These are phyloP conservation scores for Prionailurus bengalensis DNA, from an alignment of 2,113 vertebrate species.

Conservation along the genomic window DNA sequence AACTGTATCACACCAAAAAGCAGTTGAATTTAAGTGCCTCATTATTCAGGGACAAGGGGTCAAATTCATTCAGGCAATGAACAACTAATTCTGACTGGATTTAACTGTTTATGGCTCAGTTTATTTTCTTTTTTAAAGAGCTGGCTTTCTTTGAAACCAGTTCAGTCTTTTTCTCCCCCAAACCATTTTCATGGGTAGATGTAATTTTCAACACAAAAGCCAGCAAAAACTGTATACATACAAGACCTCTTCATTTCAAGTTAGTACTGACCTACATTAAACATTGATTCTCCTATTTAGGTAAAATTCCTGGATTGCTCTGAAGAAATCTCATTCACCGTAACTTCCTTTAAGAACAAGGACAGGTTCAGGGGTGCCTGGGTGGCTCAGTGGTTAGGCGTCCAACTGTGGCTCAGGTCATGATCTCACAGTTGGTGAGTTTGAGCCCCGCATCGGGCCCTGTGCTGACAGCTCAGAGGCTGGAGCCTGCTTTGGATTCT, in stretches of 20 bases:
- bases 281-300: neutral
- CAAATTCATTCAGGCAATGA: conserved; percentile 15
- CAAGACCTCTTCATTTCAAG: neutral
- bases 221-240: neutral
- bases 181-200: neutral
- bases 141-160: conserved; percentile 26
- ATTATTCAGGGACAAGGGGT: conserved; percentile 13
- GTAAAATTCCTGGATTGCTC: neutral
- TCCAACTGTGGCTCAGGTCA: too few relatives aligned
- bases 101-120: conserved; percentile 10
- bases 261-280: neutral
- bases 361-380: neutral
- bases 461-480: too few relatives aligned
- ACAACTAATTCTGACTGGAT: conserved; percentile 5
- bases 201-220: conserved; percentile 16
- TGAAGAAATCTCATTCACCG: neutral
- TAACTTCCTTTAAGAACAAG: conserved; percentile 20
- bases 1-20: conserved; percentile 7
- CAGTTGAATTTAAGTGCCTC: conserved; percentile 14
- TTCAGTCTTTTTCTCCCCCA: neutral
- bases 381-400: too few relatives aligned
- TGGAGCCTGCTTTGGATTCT: too few relatives aligned
- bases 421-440: too few relatives aligned
- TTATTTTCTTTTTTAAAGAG: conserved; percentile 3
- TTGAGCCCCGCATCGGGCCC: too few relatives aligned